A percentile compares a stretch with the other conserved stretches of the same genome.
Evolutionary conservation across 2,113 vertebrate species (phyloP).

Genomic region (Chamaea fasciata): DNA sequence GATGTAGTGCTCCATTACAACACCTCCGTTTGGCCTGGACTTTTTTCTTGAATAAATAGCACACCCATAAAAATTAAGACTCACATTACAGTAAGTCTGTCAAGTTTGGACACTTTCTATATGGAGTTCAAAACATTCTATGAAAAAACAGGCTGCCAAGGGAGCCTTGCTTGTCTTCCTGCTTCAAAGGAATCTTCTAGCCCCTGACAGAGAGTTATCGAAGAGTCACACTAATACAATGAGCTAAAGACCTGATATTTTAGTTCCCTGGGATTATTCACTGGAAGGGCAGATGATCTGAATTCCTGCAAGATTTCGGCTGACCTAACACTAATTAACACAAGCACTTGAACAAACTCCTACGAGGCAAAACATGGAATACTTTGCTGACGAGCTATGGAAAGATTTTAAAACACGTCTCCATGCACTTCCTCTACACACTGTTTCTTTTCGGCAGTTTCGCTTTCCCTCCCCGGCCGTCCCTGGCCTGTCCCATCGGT

Average conservation of each 20-base stretch:
- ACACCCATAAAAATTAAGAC: not conserved
- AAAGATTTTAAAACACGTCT: accelerated
- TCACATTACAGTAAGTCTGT: too few species aligned
- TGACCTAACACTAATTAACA: accelerated
- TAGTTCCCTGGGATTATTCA: not conserved
- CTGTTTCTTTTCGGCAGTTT: accelerated
- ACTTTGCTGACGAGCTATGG: accelerated
- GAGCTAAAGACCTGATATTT: accelerated
- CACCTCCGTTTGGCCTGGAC: not conserved
- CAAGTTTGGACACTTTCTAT: not conserved
- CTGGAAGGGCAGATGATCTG: accelerated
- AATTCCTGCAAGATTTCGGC: not conserved
- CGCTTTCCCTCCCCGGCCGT: accelerated
- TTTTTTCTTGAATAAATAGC: not conserved
- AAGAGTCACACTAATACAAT: accelerated
- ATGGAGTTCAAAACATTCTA: not conserved
- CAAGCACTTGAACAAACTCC: not conserved
- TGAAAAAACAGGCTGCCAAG: not conserved
- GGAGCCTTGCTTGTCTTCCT: not conserved
- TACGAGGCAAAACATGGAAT: accelerated
- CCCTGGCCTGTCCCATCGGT: accelerated
- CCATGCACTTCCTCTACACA: accelerated
- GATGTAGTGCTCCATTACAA: accelerated
- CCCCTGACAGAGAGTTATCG: accelerated
- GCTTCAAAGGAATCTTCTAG: not conserved